phyloP scores from a whole-genome alignment of 2,113 vertebrate genomes.

The Calonectris borealis region DNA sequence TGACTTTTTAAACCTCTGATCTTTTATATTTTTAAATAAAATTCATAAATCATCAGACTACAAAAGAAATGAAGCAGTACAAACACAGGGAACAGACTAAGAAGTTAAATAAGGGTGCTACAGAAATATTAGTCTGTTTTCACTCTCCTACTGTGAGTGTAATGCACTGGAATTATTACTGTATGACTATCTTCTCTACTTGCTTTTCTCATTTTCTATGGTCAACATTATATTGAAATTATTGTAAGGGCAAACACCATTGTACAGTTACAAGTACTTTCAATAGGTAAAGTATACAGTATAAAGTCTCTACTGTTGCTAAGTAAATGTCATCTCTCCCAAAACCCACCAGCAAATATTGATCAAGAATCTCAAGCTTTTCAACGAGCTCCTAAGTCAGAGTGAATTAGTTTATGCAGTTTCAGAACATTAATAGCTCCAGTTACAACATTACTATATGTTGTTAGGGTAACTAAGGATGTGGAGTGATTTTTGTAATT shows the following conservation, averaged over 20 bases:
- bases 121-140: conserved; percentile 23
- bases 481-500: background rate
- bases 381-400: background rate
- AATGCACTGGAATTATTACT: conserved; percentile 34
- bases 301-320: conserved; percentile 63
- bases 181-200: conserved; percentile 37
- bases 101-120: conserved; percentile 26
- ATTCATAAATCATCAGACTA: background rate
- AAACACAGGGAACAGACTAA: background rate
- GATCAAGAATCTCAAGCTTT: conserved; percentile 58
- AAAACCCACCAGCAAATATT: conserved; percentile 67
- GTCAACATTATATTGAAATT: conserved; percentile 65
- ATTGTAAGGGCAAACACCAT: conserved; percentile 59
- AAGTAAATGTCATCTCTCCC: conserved; percentile 59
- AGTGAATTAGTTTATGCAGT: conserved; percentile 25
- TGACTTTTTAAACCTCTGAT: background rate
- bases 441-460: background rate
- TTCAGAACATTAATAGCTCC: conserved; percentile 15
- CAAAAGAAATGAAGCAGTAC: background rate
- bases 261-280: conserved; percentile 47
- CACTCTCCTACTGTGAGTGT: conserved; percentile 2
- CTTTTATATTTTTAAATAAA: background rate
- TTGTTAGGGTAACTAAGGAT: background rate
- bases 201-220: conserved; percentile 69
- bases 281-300: conserved; percentile 62